phyloP scores from a whole-genome alignment of 2,113 vertebrate species.

The Anoura caudifer region DNA sequence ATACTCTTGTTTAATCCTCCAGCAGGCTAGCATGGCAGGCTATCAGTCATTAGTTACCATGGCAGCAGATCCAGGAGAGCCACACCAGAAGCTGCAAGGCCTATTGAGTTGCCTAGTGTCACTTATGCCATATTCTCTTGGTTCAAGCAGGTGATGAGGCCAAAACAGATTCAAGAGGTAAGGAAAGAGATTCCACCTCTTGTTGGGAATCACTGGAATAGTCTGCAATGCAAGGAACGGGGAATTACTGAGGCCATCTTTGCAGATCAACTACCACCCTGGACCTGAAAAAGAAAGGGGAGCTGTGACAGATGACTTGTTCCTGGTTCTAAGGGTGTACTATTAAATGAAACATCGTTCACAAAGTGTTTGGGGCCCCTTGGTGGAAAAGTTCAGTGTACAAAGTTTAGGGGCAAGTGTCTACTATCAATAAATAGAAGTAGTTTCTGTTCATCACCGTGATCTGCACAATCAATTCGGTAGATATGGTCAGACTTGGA shows the following conservation, averaged over 20 bases:
- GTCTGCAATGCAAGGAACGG: not conserved
- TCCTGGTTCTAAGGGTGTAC: not conserved
- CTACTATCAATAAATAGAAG: not conserved
- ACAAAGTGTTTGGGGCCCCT: not conserved
- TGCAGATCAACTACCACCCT: not conserved
- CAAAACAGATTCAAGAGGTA: not conserved
- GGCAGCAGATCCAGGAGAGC: not conserved
- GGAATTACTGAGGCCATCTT: not conserved
- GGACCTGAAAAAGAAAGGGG: not conserved
- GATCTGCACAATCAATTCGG: not conserved
- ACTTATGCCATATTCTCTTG: not conserved
- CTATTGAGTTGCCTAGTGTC: not conserved
- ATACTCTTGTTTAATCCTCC: not conserved
- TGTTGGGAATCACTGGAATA: not conserved
- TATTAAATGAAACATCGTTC: not conserved
- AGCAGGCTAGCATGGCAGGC: not conserved
- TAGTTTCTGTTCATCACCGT: not conserved
- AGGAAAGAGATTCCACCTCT: not conserved
- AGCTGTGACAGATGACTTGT: not conserved
- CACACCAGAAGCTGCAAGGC: not conserved
- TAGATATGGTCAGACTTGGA: not conserved
- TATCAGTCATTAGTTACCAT: not conserved
- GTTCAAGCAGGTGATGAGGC: not conserved
- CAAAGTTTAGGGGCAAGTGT: not conserved
- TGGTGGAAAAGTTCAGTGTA: not conserved